These are phyloP conservation scores for Astur gentilis DNA, from an alignment of 2,113 vertebrate genomes.

Conservation along the genomic window DNA sequence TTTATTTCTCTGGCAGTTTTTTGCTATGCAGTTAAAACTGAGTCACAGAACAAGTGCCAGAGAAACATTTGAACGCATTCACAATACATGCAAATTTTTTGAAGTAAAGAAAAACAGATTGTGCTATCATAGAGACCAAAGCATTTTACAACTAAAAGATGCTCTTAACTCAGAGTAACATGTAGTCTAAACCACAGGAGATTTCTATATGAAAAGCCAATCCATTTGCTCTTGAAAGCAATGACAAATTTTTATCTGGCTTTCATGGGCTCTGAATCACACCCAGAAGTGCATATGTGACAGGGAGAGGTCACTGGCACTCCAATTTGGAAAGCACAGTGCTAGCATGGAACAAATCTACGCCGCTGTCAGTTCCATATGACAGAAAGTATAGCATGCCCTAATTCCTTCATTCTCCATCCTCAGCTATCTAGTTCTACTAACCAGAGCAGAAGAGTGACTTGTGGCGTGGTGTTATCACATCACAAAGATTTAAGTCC, in stretches of 20 bases:
- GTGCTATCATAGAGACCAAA: background rate
- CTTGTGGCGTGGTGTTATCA: background rate
- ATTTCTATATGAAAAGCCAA: background rate
- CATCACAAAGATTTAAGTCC: background rate
- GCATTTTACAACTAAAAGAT: background rate
- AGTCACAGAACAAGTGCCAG: background rate
- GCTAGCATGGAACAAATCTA: background rate
- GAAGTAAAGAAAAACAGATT: background rate
- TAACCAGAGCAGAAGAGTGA: background rate
- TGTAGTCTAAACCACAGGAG: background rate
- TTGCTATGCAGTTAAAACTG: background rate
- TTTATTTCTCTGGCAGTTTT: background rate
- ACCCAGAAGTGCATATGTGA: background rate
- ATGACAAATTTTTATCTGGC: background rate
- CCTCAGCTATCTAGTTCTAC: background rate
- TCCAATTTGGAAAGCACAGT: background rate
- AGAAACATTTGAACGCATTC: background rate
- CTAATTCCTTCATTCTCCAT: background rate
- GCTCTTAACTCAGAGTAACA: background rate
- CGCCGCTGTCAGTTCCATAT: accelerated
- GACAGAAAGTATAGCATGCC: background rate
- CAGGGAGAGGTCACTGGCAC: background rate
- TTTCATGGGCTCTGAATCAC: background rate
- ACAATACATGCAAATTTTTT: background rate
- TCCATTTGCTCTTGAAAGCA: background rate